Percentiles rank a stretch among this genome's conserved stretches.
phyloP scores from a whole-genome alignment of 2,888 invertebrate species.

The Synergus laeviventris region DNA sequence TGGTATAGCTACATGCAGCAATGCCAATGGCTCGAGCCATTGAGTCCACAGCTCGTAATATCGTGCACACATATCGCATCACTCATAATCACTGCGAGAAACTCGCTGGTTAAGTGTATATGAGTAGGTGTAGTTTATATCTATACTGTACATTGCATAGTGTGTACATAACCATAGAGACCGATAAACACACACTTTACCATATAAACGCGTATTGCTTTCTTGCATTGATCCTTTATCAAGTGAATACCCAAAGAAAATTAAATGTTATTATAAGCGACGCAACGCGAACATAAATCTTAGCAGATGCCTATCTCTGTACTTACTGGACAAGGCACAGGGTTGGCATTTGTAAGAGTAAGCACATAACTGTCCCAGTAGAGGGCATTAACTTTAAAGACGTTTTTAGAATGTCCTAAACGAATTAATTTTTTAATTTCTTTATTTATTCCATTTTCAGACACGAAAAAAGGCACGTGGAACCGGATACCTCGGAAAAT shows the following conservation, averaged over 20 bases:
- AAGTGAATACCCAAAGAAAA: neutral
- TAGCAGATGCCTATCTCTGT: neutral
- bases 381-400: no score
- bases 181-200: slow-evolving; percentile 48
- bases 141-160: neutral
- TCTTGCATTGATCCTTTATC: slow-evolving; percentile 15
- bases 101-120: neutral
- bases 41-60: slow-evolving; percentile 56
- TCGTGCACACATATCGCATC: slow-evolving; percentile 69
- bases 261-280: slow-evolving; percentile 25
- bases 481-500: slow-evolving; percentile 7
- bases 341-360: neutral
- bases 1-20: slow-evolving; percentile 61
- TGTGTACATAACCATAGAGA: slow-evolving; percentile 9
- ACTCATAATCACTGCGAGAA: slow-evolving; percentile 64
- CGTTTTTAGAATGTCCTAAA: no score
- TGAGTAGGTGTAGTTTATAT: neutral
- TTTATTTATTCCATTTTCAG: slow-evolving; percentile 58
- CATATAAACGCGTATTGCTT: neutral
- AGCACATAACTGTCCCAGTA: neutral
- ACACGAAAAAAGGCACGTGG: slow-evolving; percentile 64
- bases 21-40: slow-evolving; percentile 55
- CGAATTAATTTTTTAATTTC: neutral
- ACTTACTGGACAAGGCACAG: neutral
- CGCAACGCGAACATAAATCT: neutral